These are phyloP conservation scores for Anastatus disparis DNA, from an alignment of 1,140 invertebrate genomes.

Conservation along the genomic window DNA sequence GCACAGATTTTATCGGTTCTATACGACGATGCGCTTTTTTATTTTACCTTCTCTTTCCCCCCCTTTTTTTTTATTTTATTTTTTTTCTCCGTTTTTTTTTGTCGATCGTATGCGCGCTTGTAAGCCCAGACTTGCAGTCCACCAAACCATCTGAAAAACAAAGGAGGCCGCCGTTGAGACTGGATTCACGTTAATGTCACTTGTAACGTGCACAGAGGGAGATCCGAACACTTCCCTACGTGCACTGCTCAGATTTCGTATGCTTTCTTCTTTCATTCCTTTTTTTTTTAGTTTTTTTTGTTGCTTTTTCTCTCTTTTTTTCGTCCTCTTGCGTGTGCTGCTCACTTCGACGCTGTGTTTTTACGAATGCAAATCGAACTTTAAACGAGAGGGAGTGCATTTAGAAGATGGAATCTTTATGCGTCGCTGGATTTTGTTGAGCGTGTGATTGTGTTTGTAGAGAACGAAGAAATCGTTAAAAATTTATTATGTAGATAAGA, in stretches of 20 bases:
- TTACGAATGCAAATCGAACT: constrained; percentile 34
- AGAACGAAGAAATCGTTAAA: no score
- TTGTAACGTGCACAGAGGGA: neutral
- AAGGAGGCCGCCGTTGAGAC: constrained; percentile 13
- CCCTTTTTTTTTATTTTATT: neutral
- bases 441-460: no score
- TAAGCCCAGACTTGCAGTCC: neutral
- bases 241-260: constrained; percentile 4
- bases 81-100: neutral
- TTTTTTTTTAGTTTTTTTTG: neutral
- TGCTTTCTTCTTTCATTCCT: neutral
- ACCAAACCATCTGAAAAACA: no score
- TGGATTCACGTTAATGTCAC: constrained; percentile 34
- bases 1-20: constrained; percentile 34
- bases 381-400: neutral
- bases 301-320: neutral
- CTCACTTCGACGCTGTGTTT: neutral
- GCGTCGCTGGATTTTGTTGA: no score
- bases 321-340: no score
- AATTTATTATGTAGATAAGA: no score
- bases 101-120: neutral
- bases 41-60: neutral
- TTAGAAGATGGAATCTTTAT: neutral
- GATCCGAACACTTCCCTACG: neutral
- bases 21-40: constrained; percentile 22